phyloP scores from a whole-genome alignment of 2,797 vertebrate species.

The Loriculus beryllinus region DNA sequence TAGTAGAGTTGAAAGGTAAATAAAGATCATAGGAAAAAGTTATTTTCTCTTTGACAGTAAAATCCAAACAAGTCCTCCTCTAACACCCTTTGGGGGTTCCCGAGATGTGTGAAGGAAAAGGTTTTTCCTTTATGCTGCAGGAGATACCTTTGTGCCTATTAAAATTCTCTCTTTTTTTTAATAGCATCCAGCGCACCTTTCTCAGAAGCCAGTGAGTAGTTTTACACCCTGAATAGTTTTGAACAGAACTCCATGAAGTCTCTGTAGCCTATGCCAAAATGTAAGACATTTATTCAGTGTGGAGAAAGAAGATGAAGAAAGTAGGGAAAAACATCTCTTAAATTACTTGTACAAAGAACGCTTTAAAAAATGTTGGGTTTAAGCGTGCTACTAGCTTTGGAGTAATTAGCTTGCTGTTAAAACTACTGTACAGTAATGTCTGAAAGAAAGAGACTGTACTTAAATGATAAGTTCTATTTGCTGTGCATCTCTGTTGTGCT shows the following conservation, averaged over 20 bases:
- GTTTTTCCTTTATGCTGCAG: not conserved
- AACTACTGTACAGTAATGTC: not conserved
- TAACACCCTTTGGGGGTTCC: not conserved
- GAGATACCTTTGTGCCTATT: not conserved
- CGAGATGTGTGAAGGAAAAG: not conserved
- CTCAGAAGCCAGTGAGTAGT: not conserved
- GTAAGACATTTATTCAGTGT: not conserved
- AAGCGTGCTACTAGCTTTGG: constrained; percentile 8
- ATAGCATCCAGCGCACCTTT: not conserved
- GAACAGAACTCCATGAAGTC: not conserved
- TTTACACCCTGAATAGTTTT: not conserved
- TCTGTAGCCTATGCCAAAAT: not conserved
- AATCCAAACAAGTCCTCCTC: constrained; percentile 20
- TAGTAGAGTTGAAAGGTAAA: constrained; percentile 28
- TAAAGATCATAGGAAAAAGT: constrained; percentile 5
- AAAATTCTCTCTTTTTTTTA: not conserved
- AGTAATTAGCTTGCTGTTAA: constrained; percentile 50
- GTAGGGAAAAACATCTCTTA: not conserved
- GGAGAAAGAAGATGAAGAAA: not conserved
- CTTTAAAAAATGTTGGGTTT: not conserved
- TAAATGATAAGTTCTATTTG: not conserved
- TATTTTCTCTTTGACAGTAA: constrained; percentile 6
- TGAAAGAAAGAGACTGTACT: constrained; percentile 33
- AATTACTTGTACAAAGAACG: not conserved
- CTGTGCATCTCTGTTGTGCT: not conserved